Evolutionary conservation across 2,797 vertebrate species (phyloP).

Genomic region (Chanos chanos): DNA sequence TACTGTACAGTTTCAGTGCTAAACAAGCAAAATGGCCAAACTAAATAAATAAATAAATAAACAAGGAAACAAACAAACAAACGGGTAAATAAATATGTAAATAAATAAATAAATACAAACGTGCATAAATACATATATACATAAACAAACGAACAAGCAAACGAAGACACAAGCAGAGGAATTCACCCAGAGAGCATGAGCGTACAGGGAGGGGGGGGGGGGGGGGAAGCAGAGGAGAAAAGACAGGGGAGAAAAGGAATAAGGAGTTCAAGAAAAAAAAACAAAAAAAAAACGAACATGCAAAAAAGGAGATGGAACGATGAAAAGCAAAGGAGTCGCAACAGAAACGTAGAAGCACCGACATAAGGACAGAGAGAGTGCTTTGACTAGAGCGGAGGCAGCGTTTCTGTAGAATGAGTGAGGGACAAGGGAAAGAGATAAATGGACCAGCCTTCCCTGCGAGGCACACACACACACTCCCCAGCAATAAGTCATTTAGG

Average conservation of each 20-base stretch:
- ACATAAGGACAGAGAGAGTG: constrained; percentile 13
- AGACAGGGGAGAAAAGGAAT: constrained; percentile 7
- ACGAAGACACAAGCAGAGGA: too few relatives aligned
- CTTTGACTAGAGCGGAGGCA: constrained; percentile 17
- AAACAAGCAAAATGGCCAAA: too few relatives aligned
- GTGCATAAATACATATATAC: too few relatives aligned
- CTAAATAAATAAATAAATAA: too few relatives aligned
- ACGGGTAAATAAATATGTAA: too few relatives aligned
- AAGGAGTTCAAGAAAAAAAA: constrained; percentile 3
- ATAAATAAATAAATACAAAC: too few relatives aligned
- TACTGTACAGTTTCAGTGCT: too few relatives aligned
- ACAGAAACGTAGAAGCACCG: constrained; percentile 3
- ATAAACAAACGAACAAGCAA: too few relatives aligned
- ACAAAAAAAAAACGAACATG: constrained; percentile 9
- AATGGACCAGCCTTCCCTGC: constrained; percentile 38
- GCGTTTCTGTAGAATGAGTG: not conserved
- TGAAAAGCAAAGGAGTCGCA: constrained; percentile 17
- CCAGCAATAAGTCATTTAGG: constrained; percentile 31
- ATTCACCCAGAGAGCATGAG: constrained; percentile 11
- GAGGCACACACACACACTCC: constrained; percentile 42
- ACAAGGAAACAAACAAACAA: too few relatives aligned
- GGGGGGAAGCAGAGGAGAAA: constrained; percentile 15
- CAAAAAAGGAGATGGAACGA: not conserved
- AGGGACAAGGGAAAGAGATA: constrained; percentile 17
- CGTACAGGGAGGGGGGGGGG: not conserved